Percentiles rank a stretch among this genome's conserved stretches.
These are phyloP conservation scores for Triops cancriformis DNA, from an alignment of 1,140 invertebrate genomes.

Conservation along the genomic window DNA sequence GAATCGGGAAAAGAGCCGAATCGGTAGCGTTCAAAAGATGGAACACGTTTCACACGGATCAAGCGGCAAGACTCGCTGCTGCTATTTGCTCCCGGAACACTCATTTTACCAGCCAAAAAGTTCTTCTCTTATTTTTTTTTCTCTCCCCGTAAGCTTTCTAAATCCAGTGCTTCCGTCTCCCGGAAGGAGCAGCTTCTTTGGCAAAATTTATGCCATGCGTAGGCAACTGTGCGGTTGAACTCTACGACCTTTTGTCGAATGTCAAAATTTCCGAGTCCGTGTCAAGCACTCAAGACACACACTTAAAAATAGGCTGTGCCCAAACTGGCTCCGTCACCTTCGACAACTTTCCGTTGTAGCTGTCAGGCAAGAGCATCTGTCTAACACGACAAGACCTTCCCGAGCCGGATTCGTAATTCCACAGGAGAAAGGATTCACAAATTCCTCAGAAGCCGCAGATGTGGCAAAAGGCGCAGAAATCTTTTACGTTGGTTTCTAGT, in stretches of 20 bases:
- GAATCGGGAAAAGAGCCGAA: neutral
- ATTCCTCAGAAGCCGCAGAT: neutral
- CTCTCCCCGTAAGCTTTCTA: neutral
- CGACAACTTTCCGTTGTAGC: neutral
- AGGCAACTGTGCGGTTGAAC: neutral
- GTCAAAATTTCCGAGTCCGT: neutral
- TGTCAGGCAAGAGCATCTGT: neutral
- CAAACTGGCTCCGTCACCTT: neutral
- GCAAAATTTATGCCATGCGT: neutral
- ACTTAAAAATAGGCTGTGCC: neutral
- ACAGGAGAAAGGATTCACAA: constrained; percentile 1
- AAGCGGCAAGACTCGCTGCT: constrained; percentile 20
- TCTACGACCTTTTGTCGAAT: neutral
- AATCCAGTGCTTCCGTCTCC: neutral
- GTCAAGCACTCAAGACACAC: neutral
- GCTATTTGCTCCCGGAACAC: constrained; percentile 18
- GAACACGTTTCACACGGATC: constrained; percentile 24
- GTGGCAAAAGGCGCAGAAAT: neutral
- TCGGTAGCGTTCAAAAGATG: constrained; percentile 19
- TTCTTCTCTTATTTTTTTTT: too few species aligned
- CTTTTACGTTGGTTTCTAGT: neutral
- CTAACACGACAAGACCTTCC: neutral
- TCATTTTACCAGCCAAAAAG: constrained; percentile 21
- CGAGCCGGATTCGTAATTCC: too few species aligned
- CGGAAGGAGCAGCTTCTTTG: neutral